These are phyloP conservation scores for Mycogona germanica DNA, from an alignment of 2,888 invertebrate species.

Conservation along the genomic window DNA sequence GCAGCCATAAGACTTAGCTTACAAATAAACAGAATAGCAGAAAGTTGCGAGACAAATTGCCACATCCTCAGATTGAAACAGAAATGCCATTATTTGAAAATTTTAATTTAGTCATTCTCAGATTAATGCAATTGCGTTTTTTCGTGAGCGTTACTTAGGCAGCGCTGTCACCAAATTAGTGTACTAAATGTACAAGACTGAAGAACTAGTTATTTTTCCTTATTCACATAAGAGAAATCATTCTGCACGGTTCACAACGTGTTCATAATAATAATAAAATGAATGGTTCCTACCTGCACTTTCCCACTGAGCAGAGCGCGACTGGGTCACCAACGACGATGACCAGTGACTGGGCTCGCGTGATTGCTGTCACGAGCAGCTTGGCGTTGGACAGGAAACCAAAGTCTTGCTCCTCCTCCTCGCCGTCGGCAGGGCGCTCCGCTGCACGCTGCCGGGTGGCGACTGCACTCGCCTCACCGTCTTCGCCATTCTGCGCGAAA, in stretches of 20 bases:
- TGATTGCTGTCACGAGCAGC: constrained; percentile 69
- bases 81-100: too few relatives aligned
- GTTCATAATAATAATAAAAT: neutral
- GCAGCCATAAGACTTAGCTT: too few relatives aligned
- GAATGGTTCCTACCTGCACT: constrained; percentile 44
- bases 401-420: constrained; percentile 50
- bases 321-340: constrained; percentile 76
- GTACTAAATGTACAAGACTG: too few relatives aligned
- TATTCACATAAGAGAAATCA: neutral
- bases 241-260: neutral
- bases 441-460: neutral
- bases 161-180: too few relatives aligned
- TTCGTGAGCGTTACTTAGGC: too few relatives aligned
- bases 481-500: constrained; percentile 26
- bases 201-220: too few relatives aligned
- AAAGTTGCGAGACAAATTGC: too few relatives aligned
- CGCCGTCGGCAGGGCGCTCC: constrained; percentile 23
- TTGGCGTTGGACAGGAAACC: constrained; percentile 72
- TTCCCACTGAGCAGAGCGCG: constrained; percentile 63
- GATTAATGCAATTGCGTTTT: too few relatives aligned
- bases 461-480: too few relatives aligned
- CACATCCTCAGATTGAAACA: too few relatives aligned
- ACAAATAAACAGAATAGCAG: too few relatives aligned
- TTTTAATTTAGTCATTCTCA: too few relatives aligned
- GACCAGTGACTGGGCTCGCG: constrained; percentile 64